Evolutionary conservation across 2,113 vertebrate species (phyloP).

Genomic region (Cyprinus carpio): DNA sequence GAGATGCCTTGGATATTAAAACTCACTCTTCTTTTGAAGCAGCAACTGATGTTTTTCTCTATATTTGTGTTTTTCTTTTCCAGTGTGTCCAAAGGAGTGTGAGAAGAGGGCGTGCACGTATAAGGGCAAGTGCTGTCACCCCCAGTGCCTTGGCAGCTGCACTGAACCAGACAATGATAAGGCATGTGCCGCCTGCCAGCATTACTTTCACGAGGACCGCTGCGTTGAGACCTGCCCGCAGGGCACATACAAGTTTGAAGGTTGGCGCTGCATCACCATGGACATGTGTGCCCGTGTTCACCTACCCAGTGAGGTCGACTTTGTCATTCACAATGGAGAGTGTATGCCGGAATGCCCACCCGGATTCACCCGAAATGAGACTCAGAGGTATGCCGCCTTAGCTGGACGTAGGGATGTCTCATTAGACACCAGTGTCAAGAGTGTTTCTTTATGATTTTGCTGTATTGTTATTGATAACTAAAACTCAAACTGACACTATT

Average conservation of each 20-base stretch:
- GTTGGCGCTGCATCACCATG: conserved; percentile 94
- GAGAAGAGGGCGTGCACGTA: conserved; percentile 86
- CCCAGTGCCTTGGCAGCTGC: conserved; percentile 93
- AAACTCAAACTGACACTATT: no score
- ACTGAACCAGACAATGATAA: conserved; percentile 80
- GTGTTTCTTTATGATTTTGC: not conserved
- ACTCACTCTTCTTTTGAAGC: not conserved
- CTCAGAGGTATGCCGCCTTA: conserved; percentile 77
- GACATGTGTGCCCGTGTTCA: conserved; percentile 87
- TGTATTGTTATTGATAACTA: not conserved
- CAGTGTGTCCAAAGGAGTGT: conserved; percentile 89
- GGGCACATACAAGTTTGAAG: conserved; percentile 91
- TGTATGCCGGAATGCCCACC: conserved; percentile 93
- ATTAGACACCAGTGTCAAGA: not conserved
- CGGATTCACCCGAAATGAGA: conserved; percentile 90
- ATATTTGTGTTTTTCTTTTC: conserved; percentile 58
- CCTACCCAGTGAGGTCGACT: conserved; percentile 78
- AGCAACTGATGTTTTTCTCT: conserved; percentile 16
- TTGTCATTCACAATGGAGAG: conserved; percentile 92
- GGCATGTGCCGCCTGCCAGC: conserved; percentile 89
- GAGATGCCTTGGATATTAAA: conserved; percentile 20
- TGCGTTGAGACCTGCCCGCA: conserved; percentile 88
- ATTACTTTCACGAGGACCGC: conserved; percentile 85
- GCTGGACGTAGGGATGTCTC: not conserved
- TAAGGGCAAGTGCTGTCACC: conserved; percentile 88